phyloP scores from a whole-genome alignment of 2,888 invertebrate species.

The Heliconius erato region DNA sequence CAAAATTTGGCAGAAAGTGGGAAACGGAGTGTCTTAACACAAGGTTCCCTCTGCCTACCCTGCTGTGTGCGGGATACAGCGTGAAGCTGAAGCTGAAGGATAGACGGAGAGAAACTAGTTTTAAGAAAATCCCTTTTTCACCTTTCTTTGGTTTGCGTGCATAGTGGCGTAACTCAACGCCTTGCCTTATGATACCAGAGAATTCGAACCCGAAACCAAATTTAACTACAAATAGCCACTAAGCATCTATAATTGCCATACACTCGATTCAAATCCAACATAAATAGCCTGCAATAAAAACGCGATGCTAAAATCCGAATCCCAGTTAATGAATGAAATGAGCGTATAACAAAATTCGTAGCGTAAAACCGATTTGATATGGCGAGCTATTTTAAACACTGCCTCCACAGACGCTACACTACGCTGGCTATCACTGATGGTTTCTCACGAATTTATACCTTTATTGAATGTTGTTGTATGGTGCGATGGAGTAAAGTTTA shows the following conservation, averaged over 20 bases:
- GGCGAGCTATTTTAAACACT: constrained; percentile 26
- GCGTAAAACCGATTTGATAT: constrained; percentile 24
- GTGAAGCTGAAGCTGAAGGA: too few relatives aligned
- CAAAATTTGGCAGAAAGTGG: too few relatives aligned
- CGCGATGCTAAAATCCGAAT: constrained; percentile 8
- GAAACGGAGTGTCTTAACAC: too few relatives aligned
- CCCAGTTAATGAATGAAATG: constrained; percentile 27
- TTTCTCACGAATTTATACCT: constrained; percentile 2
- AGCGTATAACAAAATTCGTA: constrained; percentile 27
- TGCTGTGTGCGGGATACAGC: too few relatives aligned
- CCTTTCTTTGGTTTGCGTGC: neutral
- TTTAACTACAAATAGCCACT: neutral
- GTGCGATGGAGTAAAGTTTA: neutral
- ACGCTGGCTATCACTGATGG: neutral
- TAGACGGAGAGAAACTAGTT: neutral
- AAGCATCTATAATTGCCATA: neutral
- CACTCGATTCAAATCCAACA: neutral
- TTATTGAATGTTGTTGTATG: neutral
- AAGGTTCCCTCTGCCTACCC: too few relatives aligned
- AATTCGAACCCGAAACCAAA: neutral
- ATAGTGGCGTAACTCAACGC: neutral
- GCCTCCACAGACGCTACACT: neutral
- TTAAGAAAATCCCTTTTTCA: neutral
- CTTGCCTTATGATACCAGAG: neutral
- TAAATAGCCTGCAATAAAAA: constrained; percentile 18